Evolutionary conservation across 2,797 vertebrate species (phyloP).

Genomic region (Pelochelys cantorii): DNA sequence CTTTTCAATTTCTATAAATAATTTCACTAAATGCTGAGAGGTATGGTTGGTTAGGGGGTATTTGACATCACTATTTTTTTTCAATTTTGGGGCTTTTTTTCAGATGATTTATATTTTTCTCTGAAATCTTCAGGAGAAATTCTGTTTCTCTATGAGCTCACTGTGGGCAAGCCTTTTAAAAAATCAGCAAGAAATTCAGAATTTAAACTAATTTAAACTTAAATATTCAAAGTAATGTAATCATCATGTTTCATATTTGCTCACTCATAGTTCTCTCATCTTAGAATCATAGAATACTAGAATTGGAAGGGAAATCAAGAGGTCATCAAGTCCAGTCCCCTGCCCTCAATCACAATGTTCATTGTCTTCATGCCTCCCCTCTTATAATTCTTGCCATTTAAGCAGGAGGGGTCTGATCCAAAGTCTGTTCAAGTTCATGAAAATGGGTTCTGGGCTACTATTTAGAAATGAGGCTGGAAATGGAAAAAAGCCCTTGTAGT

Average conservation of each 20-base stretch:
- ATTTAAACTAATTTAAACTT: not conserved
- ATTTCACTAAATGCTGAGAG: not conserved
- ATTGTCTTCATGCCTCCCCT: not conserved
- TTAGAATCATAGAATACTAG: not conserved
- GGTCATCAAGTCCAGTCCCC: too few species aligned
- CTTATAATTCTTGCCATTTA: not conserved
- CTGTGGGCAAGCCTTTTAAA: not conserved
- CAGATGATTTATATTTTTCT: not conserved
- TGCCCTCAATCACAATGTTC: not conserved
- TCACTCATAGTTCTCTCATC: not conserved
- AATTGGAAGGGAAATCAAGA: too few species aligned
- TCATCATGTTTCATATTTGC: not conserved
- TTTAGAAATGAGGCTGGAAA: slow-evolving; percentile 11
- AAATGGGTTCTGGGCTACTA: not conserved
- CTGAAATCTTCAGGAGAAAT: not conserved
- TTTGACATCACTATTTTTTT: not conserved
- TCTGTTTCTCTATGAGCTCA: not conserved
- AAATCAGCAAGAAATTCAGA: not conserved
- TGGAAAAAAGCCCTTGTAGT: not conserved
- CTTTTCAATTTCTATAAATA: not conserved
- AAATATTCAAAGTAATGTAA: not conserved
- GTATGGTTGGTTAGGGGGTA: too few species aligned
- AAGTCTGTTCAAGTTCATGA: not conserved
- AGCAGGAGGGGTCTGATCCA: not conserved
- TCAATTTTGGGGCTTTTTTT: not conserved